Evolutionary conservation across 2,888 invertebrate species (phyloP).

Genomic region (Apoda limacodes): DNA sequence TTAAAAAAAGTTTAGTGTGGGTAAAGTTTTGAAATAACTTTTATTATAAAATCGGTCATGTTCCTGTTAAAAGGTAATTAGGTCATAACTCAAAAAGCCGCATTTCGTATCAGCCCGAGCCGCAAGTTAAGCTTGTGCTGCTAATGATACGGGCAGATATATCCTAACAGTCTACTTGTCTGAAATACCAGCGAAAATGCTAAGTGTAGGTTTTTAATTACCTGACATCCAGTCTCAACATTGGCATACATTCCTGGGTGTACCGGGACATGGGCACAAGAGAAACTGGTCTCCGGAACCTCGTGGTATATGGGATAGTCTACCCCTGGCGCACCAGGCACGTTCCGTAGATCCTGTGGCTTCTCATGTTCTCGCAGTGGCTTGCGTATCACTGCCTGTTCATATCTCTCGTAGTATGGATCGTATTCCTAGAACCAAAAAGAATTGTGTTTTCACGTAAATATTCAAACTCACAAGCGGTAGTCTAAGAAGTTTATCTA

Average conservation of each 20-base stretch:
- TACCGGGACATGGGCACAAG: conserved; percentile 81
- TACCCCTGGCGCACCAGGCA: conserved; percentile 83
- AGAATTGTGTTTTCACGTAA: background rate
- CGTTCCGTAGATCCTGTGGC: conserved; percentile 81
- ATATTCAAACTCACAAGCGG: background rate
- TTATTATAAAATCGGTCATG: too few relatives aligned
- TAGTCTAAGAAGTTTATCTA: background rate
- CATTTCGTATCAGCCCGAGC: too few relatives aligned
- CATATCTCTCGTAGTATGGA: conserved; percentile 40
- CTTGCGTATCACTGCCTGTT: conserved; percentile 43
- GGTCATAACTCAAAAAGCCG: too few relatives aligned
- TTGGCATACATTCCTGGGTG: conserved; percentile 93
- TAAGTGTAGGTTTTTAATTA: too few relatives aligned
- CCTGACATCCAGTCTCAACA: conserved; percentile 89
- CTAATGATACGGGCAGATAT: too few relatives aligned
- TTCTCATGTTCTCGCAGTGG: conserved; percentile 71
- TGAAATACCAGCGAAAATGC: too few relatives aligned
- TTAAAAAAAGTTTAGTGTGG: too few relatives aligned
- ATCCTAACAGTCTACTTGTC: too few relatives aligned
- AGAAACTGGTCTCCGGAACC: conserved; percentile 84
- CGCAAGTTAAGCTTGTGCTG: too few relatives aligned
- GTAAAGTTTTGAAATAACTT: too few relatives aligned
- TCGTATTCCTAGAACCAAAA: conserved; percentile 40
- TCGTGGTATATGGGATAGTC: conserved; percentile 85
- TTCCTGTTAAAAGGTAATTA: too few relatives aligned